Percentiles rank a stretch among this genome's conserved stretches.
Evolutionary conservation across 2,888 invertebrate species (phyloP).

Genomic region (Eupithecia inturbata): DNA sequence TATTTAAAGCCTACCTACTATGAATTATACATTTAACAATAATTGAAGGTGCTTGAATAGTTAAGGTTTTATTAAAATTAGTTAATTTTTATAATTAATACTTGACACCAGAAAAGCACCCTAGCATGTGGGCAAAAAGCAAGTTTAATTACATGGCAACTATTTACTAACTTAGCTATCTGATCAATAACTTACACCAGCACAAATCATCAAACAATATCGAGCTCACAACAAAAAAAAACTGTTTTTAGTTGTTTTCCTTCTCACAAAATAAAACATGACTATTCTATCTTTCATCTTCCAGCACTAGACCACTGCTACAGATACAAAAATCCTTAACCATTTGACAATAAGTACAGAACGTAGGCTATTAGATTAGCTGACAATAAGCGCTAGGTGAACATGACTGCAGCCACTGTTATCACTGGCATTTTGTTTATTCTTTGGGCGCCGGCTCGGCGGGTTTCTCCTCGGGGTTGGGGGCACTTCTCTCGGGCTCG

Average conservation of each 20-base stretch:
- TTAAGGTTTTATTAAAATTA: not conserved
- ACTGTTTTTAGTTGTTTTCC: not conserved
- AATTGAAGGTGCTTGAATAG: not conserved
- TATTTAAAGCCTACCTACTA: constrained; percentile 27
- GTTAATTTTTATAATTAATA: not conserved
- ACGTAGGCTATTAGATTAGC: not conserved
- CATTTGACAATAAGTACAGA: not conserved
- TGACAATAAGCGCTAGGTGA: not conserved
- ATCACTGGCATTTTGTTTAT: constrained; percentile 43
- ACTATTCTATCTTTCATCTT: not conserved
- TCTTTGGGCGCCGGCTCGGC: constrained; percentile 73
- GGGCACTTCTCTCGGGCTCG: constrained; percentile 69
- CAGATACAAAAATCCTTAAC: not conserved
- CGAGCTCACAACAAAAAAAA: not conserved
- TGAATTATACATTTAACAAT: not conserved
- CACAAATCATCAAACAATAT: not conserved
- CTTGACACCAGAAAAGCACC: constrained; percentile 9
- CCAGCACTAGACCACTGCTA: not conserved
- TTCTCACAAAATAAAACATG: not conserved
- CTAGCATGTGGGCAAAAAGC: not conserved
- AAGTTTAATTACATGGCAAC: not conserved
- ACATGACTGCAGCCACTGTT: not conserved
- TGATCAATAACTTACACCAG: not conserved
- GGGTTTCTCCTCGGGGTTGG: constrained; percentile 66
- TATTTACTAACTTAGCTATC: not conserved